phyloP scores from a whole-genome alignment of 2,888 invertebrate genomes.

The Scaptomyza flava region DNA sequence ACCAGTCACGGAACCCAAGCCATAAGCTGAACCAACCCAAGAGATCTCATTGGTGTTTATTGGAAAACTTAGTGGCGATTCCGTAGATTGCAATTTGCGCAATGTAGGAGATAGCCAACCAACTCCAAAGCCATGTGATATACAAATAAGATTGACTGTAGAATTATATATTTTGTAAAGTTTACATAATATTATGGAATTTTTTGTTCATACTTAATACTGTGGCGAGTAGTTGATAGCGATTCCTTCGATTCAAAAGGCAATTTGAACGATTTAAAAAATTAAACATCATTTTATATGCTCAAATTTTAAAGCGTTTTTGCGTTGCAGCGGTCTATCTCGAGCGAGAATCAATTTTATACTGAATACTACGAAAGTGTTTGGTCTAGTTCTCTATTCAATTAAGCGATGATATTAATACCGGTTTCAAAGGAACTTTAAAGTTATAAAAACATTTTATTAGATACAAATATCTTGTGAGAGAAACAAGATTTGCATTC shows the following conservation, averaged over 20 bases:
- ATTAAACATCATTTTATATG: conserved; percentile 34
- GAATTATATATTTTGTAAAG: neutral
- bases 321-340: neutral
- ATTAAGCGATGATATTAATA: neutral
- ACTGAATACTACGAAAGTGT: neutral
- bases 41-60: conserved; percentile 71
- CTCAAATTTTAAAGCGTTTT: neutral
- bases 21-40: conserved; percentile 81
- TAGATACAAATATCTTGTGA: neutral
- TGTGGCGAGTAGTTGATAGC: conserved; percentile 70
- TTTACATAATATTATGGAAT: neutral
- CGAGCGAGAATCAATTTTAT: neutral
- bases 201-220: conserved; percentile 56
- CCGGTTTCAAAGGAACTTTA: neutral
- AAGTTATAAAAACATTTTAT: neutral
- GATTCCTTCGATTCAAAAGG: conserved; percentile 53
- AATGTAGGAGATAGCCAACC: conserved; percentile 83
- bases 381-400: neutral
- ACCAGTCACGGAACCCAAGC: conserved; percentile 78
- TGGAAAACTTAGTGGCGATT: conserved; percentile 62
- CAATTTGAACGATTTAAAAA: conserved; percentile 44
- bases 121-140: conserved; percentile 81
- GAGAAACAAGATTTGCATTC: neutral
- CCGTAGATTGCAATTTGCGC: conserved; percentile 67
- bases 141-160: conserved; percentile 80